These are phyloP conservation scores for Melopsittacus undulatus DNA, from an alignment of 2,797 vertebrate genomes.

Conservation along the genomic window DNA sequence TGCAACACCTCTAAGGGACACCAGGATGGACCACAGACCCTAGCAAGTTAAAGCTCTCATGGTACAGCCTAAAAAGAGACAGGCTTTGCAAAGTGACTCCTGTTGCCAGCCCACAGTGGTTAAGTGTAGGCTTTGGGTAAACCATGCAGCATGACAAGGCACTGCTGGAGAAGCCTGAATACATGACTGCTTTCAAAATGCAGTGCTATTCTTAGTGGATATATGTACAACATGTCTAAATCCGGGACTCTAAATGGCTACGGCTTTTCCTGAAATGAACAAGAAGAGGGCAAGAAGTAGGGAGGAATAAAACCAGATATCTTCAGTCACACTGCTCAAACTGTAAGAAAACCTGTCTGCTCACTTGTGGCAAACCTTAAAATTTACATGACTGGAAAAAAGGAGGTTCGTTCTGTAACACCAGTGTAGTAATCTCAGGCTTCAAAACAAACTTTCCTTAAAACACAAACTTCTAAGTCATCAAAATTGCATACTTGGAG, in stretches of 20 bases:
- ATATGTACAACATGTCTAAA: background rate
- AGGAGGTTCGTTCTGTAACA: background rate
- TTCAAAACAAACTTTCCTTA: background rate
- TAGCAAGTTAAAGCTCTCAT: background rate
- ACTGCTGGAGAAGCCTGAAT: background rate
- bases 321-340: background rate
- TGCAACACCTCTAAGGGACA: background rate
- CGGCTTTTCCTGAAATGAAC: conserved; percentile 44
- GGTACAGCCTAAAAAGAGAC: conserved; percentile 10
- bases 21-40: background rate
- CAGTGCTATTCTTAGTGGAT: conserved; percentile 9
- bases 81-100: conserved; percentile 1
- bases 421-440: background rate
- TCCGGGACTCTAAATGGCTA: background rate
- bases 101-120: conserved; percentile 31
- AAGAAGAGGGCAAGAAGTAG: background rate
- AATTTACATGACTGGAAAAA: background rate
- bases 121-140: conserved; percentile 45
- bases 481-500: background rate
- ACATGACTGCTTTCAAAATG: background rate
- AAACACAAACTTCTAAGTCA: background rate
- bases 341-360: background rate
- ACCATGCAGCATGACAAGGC: background rate
- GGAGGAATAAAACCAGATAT: background rate
- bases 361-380: background rate